Percentiles rank a stretch among this genome's conserved stretches.
Evolutionary conservation across 1,140 invertebrate genomes (phyloP).

Genomic region (Diorhabda elongata): DNA sequence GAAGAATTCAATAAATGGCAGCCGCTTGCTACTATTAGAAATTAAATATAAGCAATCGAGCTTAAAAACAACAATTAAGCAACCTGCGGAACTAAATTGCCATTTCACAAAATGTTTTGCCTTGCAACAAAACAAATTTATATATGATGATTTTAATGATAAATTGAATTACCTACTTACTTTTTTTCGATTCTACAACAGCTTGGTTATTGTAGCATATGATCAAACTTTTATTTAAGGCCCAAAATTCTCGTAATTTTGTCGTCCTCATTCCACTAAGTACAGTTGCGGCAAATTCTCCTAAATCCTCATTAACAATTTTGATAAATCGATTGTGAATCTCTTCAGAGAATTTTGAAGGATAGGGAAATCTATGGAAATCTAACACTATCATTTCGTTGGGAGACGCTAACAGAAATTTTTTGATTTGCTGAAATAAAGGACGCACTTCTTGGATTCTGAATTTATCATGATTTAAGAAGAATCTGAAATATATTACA

Average conservation of each 20-base stretch:
- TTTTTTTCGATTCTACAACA: background rate
- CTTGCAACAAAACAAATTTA: too few relatives aligned
- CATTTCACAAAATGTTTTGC: too few relatives aligned
- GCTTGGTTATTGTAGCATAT: slow-evolving; percentile 54
- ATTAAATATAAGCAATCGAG: too few relatives aligned
- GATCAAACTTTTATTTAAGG: slow-evolving; percentile 57
- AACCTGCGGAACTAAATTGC: too few relatives aligned
- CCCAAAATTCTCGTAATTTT: slow-evolving; percentile 61
- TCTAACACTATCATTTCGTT: slow-evolving; percentile 68
- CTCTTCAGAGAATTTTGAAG: slow-evolving; percentile 54
- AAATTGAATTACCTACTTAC: too few relatives aligned
- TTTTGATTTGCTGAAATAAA: slow-evolving; percentile 58
- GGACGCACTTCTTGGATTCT: slow-evolving; percentile 60
- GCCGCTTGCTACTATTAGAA: too few relatives aligned
- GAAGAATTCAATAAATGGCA: too few relatives aligned
- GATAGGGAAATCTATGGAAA: slow-evolving; percentile 67
- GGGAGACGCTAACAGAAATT: slow-evolving; percentile 58
- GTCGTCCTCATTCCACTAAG: slow-evolving; percentile 50
- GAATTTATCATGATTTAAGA: slow-evolving; percentile 68
- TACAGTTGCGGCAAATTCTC: slow-evolving; percentile 51
- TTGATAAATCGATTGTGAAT: slow-evolving; percentile 57
- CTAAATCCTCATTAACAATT: slow-evolving; percentile 60
- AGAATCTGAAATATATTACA: slow-evolving; percentile 54
- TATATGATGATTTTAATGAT: too few relatives aligned
- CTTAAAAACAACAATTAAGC: too few relatives aligned